phyloP scores from a whole-genome alignment of 2,888 invertebrate genomes.

The Smittia aterrima region DNA sequence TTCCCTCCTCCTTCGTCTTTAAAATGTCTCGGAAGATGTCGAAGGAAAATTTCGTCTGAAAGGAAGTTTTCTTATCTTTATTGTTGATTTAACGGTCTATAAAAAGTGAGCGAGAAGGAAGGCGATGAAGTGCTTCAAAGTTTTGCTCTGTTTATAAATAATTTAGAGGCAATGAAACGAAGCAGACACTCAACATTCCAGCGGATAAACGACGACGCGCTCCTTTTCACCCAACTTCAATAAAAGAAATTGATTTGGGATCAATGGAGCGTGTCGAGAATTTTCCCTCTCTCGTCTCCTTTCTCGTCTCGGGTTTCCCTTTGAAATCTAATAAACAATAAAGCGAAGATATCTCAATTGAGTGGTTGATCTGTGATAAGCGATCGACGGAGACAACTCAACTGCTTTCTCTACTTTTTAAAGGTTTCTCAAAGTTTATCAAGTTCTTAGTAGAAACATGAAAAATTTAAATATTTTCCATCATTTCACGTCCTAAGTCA shows the following conservation, averaged over 20 bases:
- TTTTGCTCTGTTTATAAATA: neutral
- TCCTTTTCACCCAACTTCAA: constrained; percentile 17
- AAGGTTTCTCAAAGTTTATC: too few species aligned
- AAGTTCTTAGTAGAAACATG: neutral
- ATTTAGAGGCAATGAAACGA: neutral
- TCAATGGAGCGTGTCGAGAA: constrained; percentile 35
- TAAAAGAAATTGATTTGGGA: constrained; percentile 40
- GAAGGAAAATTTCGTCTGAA: neutral
- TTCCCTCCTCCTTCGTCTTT: neutral
- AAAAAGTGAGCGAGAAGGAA: neutral
- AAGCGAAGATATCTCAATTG: constrained; percentile 27
- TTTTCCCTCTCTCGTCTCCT: constrained; percentile 23
- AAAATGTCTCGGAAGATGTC: neutral
- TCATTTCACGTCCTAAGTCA: neutral
- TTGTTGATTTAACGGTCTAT: constrained; percentile 7
- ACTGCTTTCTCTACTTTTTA: too few species aligned
- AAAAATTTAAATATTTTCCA: neutral
- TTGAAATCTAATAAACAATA: constrained; percentile 35
- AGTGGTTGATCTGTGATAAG: constrained; percentile 23
- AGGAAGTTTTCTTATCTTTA: neutral
- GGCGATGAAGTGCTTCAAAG: neutral
- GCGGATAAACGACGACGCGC: neutral
- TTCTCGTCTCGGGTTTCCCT: constrained; percentile 6
- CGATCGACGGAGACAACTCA: neutral
- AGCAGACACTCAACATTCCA: constrained; percentile 3